These are phyloP conservation scores for Stercorarius parasiticus DNA, from an alignment of 2,113 vertebrate genomes.

Conservation along the genomic window DNA sequence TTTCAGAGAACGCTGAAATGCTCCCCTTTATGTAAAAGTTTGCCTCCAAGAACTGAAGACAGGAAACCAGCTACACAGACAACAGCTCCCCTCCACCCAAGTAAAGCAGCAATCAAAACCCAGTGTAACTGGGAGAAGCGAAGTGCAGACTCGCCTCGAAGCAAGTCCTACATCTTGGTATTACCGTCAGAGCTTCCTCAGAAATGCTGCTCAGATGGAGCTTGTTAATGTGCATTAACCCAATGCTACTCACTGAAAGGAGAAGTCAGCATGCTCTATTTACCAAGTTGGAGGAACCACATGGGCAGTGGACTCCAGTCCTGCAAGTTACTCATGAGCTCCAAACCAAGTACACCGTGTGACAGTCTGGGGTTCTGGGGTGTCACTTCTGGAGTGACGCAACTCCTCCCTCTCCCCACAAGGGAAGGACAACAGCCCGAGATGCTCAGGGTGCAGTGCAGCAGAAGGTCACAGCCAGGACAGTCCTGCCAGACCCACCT, in stretches of 20 bases:
- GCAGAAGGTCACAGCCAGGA: conserved; percentile 20
- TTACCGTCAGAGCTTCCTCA: not conserved
- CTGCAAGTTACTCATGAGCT: not conserved
- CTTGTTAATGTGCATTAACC: not conserved
- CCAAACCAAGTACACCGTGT: not conserved
- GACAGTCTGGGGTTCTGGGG: not conserved
- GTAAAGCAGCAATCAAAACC: not conserved
- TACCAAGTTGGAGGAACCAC: not conserved
- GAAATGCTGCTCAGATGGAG: conserved; percentile 1
- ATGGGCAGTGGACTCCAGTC: not conserved
- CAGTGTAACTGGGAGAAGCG: not conserved
- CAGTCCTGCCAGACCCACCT: conserved; percentile 34
- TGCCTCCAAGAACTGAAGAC: conserved; percentile 49
- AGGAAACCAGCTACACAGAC: conserved; percentile 50
- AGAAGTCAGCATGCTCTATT: not conserved
- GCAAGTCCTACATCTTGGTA: not conserved
- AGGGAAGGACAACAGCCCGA: not conserved
- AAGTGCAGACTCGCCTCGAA: not conserved
- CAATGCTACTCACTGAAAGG: not conserved
- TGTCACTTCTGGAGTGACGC: not conserved
- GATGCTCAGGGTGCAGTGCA: not conserved
- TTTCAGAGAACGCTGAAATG: conserved; percentile 50
- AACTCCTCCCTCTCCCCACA: not conserved
- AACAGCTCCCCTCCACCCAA: conserved; percentile 32
- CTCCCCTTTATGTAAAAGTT: conserved; percentile 37